Percentiles rank a stretch among this genome's conserved stretches.
Conservation (phyloP, 1,140 invertebrate species). For the Bombus soroeensis region DNA sequence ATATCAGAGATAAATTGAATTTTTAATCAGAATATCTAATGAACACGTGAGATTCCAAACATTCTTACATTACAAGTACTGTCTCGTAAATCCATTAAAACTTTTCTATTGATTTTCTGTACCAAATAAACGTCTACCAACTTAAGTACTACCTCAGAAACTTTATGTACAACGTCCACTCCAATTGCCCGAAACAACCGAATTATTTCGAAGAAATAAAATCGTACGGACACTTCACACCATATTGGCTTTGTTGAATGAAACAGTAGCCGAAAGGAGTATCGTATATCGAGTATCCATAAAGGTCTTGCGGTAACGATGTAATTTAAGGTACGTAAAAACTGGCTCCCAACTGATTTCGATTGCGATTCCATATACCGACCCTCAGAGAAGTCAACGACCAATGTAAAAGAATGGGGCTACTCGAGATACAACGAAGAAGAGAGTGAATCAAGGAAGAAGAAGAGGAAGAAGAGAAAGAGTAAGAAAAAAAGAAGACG, state of each 20-base stretch:
- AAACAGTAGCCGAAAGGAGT: not conserved
- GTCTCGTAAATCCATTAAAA: no score
- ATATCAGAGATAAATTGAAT: no score
- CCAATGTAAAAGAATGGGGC: slow-evolving; percentile 46
- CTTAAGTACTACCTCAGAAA: no score
- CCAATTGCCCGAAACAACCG: not conserved
- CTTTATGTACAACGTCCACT: not conserved
- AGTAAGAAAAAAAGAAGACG: not conserved
- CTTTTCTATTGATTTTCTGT: no score
- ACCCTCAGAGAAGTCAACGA: slow-evolving; percentile 53
- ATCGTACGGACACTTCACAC: not conserved
- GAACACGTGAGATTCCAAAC: no score
- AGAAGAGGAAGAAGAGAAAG: not conserved
- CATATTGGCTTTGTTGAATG: not conserved
- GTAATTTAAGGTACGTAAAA: slow-evolving; percentile 20
- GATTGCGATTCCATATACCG: slow-evolving; percentile 1
- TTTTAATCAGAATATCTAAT: no score
- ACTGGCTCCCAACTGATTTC: slow-evolving; percentile 4
- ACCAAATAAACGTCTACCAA: no score
- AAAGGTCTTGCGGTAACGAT: not conserved
- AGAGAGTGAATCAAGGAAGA: not conserved
- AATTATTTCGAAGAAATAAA: not conserved
- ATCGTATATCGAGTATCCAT: not conserved
- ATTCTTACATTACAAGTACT: no score
- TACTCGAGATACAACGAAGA: slow-evolving; percentile 6